Percentiles rank a stretch among this genome's conserved stretches.
phyloP scores from a whole-genome alignment of 2,888 invertebrate species.

The Zhengitettix transpicula region DNA sequence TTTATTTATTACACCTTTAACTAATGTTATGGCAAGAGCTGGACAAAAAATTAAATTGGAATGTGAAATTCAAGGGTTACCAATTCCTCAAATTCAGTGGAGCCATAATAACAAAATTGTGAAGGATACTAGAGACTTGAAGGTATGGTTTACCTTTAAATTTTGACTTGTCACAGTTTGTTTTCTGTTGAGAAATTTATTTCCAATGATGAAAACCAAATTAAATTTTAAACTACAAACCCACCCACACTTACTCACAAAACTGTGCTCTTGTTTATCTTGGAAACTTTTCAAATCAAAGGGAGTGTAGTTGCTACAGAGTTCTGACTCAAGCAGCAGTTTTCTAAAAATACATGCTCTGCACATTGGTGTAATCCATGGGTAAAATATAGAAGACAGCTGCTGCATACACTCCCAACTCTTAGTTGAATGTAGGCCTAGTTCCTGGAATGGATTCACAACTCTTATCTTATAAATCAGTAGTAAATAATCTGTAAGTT shows the following conservation, averaged over 20 bases:
- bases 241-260: not conserved
- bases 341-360: not conserved
- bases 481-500: too few relatives aligned
- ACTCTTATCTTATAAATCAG: too few relatives aligned
- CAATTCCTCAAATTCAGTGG: conserved; percentile 47
- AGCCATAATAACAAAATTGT: conserved; percentile 47
- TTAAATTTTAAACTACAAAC: not conserved
- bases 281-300: not conserved
- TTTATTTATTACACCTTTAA: conserved; percentile 39
- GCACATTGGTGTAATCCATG: not conserved
- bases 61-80: conserved; percentile 47
- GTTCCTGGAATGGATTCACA: too few relatives aligned
- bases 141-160: conserved; percentile 29
- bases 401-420: not conserved
- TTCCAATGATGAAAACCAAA: not conserved
- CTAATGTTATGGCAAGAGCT: conserved; percentile 53
- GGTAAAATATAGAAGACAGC: not conserved
- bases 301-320: not conserved
- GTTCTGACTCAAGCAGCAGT: not conserved
- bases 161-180: not conserved
- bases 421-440: too few relatives aligned
- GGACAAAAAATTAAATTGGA: conserved; percentile 57
- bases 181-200: not conserved
- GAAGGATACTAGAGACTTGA: conserved; percentile 39
- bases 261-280: not conserved